Conservation (phyloP, 1,140 invertebrate genomes). For the Eriocheir sinensis region DNA sequence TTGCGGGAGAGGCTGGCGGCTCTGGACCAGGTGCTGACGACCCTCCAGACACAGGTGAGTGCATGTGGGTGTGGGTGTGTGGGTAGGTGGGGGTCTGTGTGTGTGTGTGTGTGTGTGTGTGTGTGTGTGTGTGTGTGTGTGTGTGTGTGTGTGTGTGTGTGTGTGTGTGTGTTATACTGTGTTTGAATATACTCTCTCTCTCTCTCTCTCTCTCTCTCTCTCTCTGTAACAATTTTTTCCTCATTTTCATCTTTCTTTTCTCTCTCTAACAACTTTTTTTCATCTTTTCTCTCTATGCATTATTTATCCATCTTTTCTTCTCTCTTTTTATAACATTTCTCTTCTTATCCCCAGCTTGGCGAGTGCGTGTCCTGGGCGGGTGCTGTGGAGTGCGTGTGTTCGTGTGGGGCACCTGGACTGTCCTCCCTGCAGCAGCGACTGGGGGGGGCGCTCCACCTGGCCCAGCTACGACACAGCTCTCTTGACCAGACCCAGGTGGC, state of each 20-base stretch:
- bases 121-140: no score
- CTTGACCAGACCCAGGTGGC: constrained; percentile 40
- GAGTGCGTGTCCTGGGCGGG: constrained; percentile 75
- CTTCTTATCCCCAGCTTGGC: constrained; percentile 63
- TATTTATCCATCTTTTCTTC: background rate
- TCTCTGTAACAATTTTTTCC: no score
- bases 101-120: no score
- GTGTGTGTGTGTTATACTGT: no score
- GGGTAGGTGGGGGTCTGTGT: no score
- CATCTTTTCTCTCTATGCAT: no score
- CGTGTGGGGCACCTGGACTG: constrained; percentile 73
- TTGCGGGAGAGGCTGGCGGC: constrained; percentile 57
- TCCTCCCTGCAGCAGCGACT: constrained; percentile 74
- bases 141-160: no score
- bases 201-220: no score
- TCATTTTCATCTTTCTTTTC: no score
- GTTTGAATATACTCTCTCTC: no score
- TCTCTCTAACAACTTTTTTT: no score
- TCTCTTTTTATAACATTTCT: background rate
- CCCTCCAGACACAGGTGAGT: constrained; percentile 66
- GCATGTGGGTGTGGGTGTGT: constrained; percentile 64
- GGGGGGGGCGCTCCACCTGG: constrained; percentile 54
- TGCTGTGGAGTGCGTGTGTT: constrained; percentile 73
- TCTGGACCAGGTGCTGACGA: constrained; percentile 68
- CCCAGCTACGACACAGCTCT: constrained; percentile 64